Percentiles rank a stretch among this genome's conserved stretches.
These are phyloP conservation scores for Botia almorhae DNA, from an alignment of 2,797 vertebrate genomes.

Conservation along the genomic window DNA sequence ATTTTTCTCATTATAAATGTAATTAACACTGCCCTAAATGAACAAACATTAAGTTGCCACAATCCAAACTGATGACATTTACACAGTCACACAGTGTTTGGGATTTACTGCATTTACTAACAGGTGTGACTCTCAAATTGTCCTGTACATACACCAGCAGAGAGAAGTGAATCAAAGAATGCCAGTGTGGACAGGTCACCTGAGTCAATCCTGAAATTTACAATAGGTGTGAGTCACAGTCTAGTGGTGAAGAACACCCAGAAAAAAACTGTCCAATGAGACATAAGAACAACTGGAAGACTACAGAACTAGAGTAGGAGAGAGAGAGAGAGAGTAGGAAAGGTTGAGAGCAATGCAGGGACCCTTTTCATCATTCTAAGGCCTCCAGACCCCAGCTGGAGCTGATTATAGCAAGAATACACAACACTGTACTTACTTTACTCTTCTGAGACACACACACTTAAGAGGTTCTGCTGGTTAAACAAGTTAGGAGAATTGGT, in stretches of 20 bases:
- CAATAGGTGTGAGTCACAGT: too few species aligned
- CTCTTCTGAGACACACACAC: slow-evolving; percentile 45
- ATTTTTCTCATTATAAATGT: not conserved
- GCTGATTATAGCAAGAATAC: slow-evolving; percentile 67
- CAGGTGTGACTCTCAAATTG: too few species aligned
- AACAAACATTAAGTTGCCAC: too few species aligned
- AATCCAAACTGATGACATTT: too few species aligned
- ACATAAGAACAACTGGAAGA: not conserved
- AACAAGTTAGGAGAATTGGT: not conserved
- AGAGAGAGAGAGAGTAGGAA: slow-evolving; percentile 45
- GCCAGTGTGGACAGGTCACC: too few species aligned
- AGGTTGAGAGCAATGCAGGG: slow-evolving; percentile 58
- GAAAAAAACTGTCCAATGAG: not conserved
- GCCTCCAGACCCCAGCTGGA: slow-evolving; percentile 81
- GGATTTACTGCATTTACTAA: too few species aligned
- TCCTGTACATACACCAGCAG: too few species aligned
- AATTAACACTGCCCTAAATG: too few species aligned
- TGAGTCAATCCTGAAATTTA: too few species aligned
- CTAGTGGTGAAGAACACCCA: not conserved
- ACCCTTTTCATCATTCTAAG: slow-evolving; percentile 75
- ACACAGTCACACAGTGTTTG: too few species aligned
- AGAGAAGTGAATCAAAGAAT: too few species aligned
- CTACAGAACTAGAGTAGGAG: slow-evolving; percentile 16
- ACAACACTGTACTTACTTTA: slow-evolving; percentile 42
- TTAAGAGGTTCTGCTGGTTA: not conserved